Conservation (phyloP, 1,140 invertebrate genomes). For the Chelonus insularis region DNA sequence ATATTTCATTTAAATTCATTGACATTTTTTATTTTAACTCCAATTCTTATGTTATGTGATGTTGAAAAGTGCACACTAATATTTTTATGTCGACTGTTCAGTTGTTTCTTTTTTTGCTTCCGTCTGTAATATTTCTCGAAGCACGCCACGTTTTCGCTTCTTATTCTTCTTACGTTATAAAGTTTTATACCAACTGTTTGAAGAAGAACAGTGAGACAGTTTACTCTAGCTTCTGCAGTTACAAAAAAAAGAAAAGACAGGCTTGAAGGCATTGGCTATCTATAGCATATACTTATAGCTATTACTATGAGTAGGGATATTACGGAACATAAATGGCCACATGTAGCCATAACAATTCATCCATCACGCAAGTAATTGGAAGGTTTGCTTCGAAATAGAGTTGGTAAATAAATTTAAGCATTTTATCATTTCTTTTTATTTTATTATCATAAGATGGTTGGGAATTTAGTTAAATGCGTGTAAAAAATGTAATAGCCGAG, state of each 20-base stretch:
- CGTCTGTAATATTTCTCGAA: background rate
- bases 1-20: too few species aligned
- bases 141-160: slow-evolving; percentile 11
- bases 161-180: slow-evolving; percentile 15
- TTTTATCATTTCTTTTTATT: too few species aligned
- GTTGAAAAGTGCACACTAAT: too few species aligned
- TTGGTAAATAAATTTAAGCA: slow-evolving; percentile 6
- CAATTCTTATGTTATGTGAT: too few species aligned
- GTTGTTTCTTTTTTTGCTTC: background rate
- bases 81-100: too few species aligned
- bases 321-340: background rate
- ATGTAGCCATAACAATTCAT: slow-evolving; percentile 20
- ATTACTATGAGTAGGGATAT: background rate
- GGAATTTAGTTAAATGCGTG: too few species aligned
- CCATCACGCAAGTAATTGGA: too few species aligned
- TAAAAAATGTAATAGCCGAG: too few species aligned
- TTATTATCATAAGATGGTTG: too few species aligned
- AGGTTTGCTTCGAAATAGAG: too few species aligned
- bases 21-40: too few species aligned
- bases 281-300: slow-evolving; percentile 13
- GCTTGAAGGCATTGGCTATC: slow-evolving; percentile 1
- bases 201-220: background rate
- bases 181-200: slow-evolving; percentile 4
- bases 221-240: slow-evolving; percentile 1
- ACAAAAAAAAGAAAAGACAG: background rate